Base-by-base conservation (phyloP, 2,888 invertebrate genomes). In the Hanleya hanleyi region DNA sequence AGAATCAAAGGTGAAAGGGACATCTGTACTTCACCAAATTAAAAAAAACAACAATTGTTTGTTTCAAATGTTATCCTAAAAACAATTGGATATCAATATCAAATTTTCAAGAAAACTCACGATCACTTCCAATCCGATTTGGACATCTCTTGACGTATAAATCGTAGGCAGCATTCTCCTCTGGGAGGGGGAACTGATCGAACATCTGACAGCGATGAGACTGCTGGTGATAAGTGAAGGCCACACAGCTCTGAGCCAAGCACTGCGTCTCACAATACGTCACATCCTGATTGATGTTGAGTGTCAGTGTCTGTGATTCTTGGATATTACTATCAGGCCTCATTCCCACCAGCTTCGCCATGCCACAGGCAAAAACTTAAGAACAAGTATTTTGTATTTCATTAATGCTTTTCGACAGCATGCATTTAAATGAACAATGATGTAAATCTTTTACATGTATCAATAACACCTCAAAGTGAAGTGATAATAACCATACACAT, bases 321-420 rank as follows among this genome's bases (percentile, higher is more conserved):
- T 3, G 32, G 26, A 32, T 18, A 4, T 15, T 29, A 26, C 29
- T 29, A 57, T 15, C 22, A 15, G 57, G 22, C 29, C 26, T 57
- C 4, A 22, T 18, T 4, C 57, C 57, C 22, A 15, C 9, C 32
- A 57, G 32, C 57, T 57, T 57, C 57, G 29, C 69, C 97, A 97
- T 41, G 41, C 51, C 32, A 70, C 26, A 37, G 36, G 35, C n/a
- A 3, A 69, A 38, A 32, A 12, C 47, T 69, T 9, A 37, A 62
- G 26, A 4, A 66, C 33, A n/a, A n/a, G n/a, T n/a, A n/a, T n/a
- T n/a, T n/a, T n/a, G n/a, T n/a, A n/a, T n/a, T n/a, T n/a, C n/a
- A n/a, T n/a, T n/a, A n/a, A n/a, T n/a, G n/a, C n/a, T n/a, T n/a
- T n/a, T n/a, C n/a, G n/a, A n/a, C n/a, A n/a, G n/a, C n/a, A n/a